Conservation (phyloP, 2,113 vertebrate genomes). For the Dermatemys mawii region DNA sequence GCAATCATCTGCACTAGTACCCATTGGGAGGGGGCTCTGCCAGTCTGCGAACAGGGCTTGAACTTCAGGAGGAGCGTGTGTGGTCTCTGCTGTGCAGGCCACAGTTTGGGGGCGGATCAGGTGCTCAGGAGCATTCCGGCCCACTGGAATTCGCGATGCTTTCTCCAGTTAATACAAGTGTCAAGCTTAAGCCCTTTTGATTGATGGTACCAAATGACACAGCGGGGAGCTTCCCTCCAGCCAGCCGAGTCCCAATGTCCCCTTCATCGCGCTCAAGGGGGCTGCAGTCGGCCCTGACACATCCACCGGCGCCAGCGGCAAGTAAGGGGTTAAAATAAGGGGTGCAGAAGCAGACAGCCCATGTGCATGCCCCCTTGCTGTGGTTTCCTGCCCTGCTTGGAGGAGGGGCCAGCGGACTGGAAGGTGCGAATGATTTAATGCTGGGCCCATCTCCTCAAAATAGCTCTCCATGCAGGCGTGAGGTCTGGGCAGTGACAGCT, state of each 20-base stretch:
- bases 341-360: not conserved
- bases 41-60: not conserved
- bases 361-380: not conserved
- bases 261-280: not conserved
- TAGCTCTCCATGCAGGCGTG: not conserved
- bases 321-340: not conserved
- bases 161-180: not conserved
- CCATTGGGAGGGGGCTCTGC: not conserved
- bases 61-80: not conserved
- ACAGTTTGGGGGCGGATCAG: not conserved
- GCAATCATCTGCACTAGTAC: rapidly evolving
- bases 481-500: not conserved
- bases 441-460: not conserved
- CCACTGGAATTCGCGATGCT: not conserved
- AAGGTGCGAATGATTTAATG: not conserved
- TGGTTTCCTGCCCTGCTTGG: not conserved
- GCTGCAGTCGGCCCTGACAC: not conserved
- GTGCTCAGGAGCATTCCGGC: not conserved
- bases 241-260: rapidly evolving
- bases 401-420: not conserved
- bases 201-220: rapidly evolving
- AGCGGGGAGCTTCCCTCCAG: not conserved
- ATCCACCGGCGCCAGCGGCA: not conserved
- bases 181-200: not conserved
- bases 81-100: not conserved